Evolutionary conservation across 2,888 invertebrate genomes (phyloP), one percentile per base, ranked within the genome.

Genomic region (Scelioninae gen. 1): DNA sequence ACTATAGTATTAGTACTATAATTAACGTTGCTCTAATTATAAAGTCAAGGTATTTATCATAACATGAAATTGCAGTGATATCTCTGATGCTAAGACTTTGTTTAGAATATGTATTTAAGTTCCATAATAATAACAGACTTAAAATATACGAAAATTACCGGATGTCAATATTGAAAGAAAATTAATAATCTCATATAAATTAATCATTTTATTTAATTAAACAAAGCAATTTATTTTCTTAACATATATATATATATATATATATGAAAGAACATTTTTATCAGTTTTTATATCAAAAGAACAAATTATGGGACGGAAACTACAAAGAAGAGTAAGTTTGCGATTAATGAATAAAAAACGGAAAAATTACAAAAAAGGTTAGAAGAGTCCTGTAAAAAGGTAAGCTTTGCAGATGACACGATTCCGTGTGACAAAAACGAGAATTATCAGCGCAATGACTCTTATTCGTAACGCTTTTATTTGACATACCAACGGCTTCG

Each of bases 391-490:
- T 15, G 23, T 23, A 23, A 51, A 71, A 65, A 53, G 56, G 23
- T 49, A 45, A 71, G 53, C 47, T 60, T 65, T 55, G 38, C 45
- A 45, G 60, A 79, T 75, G 62, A 58, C 63, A 75, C 68, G 49
- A 78, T 72, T 71, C 13, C 13, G n/a, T 38, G 34, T 29, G 38
- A 56, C 58, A 72, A 74, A 77, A 74, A 75, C 51, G 53, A 71
- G 60, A 71, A 79, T 69, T 65, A 69, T 68, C 71, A 55, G 66
- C 56, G 71, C 80, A 83, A 83, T 80, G 66, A 80, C 72, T 76
- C 53, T 69, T 75, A 62, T 62, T 80, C 77, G 74, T 65, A 49
- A 51, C 63, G 72, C 80, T 81, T 84, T 77, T 81, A 80, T 80
- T 80, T 76, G 76, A 83, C 76, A 68, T 65, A 66, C 69, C 69